Percentiles rank a stretch among this genome's conserved stretches.
Evolutionary conservation across 2,113 vertebrate species (phyloP).

Genomic region (Psilopsiagon aurifrons): DNA sequence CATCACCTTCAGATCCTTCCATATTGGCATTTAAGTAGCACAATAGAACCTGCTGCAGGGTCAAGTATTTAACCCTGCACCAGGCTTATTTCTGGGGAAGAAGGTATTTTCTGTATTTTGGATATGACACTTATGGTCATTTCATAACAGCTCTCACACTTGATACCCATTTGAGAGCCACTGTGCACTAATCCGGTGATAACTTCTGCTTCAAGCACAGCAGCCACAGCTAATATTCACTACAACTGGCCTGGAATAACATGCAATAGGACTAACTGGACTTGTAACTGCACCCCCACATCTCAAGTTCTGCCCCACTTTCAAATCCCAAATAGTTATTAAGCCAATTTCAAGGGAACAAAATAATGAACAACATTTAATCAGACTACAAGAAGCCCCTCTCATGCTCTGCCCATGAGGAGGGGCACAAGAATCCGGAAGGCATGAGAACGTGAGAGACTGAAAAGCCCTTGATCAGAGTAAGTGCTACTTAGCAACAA

Average conservation of each 20-base stretch:
- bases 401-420: not conserved
- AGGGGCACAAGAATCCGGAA: not conserved
- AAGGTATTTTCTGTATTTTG: not conserved
- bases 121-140: not conserved
- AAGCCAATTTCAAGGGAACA: not conserved
- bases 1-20: not conserved
- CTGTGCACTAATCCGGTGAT: not conserved
- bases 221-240: not conserved
- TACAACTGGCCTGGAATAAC: not conserved
- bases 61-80: not conserved
- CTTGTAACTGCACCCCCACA: not conserved
- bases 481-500: not conserved
- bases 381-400: not conserved
- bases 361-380: not conserved
- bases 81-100: not conserved
- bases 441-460: not conserved
- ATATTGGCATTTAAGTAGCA: rapidly evolving
- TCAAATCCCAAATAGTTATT: not conserved
- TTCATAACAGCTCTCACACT: not conserved
- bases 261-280: not conserved
- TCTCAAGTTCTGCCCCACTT: not conserved
- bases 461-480: not conserved
- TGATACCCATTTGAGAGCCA: not conserved
- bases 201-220: not conserved
- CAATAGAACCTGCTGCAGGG: not conserved